Base-by-base conservation (phyloP, 2,797 vertebrate species). In the Gephyroberyx darwinii region DNA sequence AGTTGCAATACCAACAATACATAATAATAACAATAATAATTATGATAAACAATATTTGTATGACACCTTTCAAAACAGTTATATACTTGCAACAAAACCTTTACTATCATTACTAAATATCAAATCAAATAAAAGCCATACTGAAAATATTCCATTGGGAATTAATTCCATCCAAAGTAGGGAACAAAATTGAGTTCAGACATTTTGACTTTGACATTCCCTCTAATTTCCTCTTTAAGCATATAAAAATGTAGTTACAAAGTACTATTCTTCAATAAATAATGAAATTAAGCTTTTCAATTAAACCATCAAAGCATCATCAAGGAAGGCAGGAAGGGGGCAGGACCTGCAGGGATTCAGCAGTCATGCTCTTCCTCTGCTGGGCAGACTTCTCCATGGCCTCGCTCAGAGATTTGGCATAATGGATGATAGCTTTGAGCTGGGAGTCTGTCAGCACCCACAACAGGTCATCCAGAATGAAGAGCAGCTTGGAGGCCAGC, bases 381-480 rank as follows among this genome's bases (percentile, higher is more conserved):
- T 96, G 95, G 56, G 96, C 93, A 1, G 98, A 97, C 82, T 96
- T 98, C 89, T 99, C 96, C 94, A 99, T 95, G 86, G 95, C 97
- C 84, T 99, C 97, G 0, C 95, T 99, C 87, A 99, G 92, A 1
- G 97, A 98, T 84, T 99, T 97, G 1, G 97, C 96, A 0, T 99
- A 99, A 80, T 97, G 96, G 92, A 99, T 96, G 92, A 99, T 96
- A 9, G 98, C 97, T 91, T 97, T 97, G 85, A 99, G 94, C 86
- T 99, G 98, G 0, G 96, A 98, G 92, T 99, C 98, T 0, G 98
- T 99, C 75, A 99, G 94, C 74, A 99, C 98, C 98, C 98, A 99
- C 54, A 99, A 91, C 84, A 99, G 92, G 85, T 99, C 98, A 45
- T 99, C 98, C 86, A 99, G 93, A 55, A 98, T 96, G 85, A 99